Evolutionary conservation across 2,113 vertebrate genomes (phyloP), one percentile per base, ranked within the genome.

Genomic region (Rostratula benghalensis): DNA sequence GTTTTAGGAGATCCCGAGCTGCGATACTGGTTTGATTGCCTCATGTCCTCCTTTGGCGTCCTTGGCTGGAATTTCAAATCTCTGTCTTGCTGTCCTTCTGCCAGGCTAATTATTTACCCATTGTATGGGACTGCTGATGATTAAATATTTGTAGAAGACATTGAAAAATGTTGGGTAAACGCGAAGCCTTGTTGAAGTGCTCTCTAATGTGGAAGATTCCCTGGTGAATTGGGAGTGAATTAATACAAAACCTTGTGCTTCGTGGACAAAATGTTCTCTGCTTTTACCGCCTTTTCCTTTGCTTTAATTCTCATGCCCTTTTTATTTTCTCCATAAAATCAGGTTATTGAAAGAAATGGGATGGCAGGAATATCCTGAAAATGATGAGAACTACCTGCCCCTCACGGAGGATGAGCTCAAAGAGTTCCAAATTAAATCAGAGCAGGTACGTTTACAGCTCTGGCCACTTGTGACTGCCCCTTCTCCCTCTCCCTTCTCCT

Each of bases 331-430:
- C 46, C 68, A 30, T 74, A 19, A 39, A 43, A 35, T 61, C 90
- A 99, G 99, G 97, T 98, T 99, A 98, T 95, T 99, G 97, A 99
- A 99, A 98, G 98, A 99, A 97, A 99, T 99, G 99, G 99, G 99
- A 95, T 99, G 99, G 99, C 99, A 99, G 97, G 99, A 99, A 88
- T 98, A 99, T 94, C 99, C 99, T 91, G 99, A 99, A 97, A 99
- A 99, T n/a, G 99, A 99, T 89, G 99, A 99, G 96, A 99, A 98
- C 98, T 99, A 98, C 98, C 98, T 99, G 98, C 99, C 99, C 85
- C 98, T 99, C 95, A 99, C 99, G 2, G 99, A 99, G 94, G 99
- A 99, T 76, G 99, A 99, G 96, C 98, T 99, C 96, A 98, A 97
- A 98, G 99, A 99, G 98, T 99, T 99, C 97, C 99, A 99, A 94